Base-by-base conservation (phyloP, 2,797 vertebrate genomes). In the Pantherophis alleghaniensis region DNA sequence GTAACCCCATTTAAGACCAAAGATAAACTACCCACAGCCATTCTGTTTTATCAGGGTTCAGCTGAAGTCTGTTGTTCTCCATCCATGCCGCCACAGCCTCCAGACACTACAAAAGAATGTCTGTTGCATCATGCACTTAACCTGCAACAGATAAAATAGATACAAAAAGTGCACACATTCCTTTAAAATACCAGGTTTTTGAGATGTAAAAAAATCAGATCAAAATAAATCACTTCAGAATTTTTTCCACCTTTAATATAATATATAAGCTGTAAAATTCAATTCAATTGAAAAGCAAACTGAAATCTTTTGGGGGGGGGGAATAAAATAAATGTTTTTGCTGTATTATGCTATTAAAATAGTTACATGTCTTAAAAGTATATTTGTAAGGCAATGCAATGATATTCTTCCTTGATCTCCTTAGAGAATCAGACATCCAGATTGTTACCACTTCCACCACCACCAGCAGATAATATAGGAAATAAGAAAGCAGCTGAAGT, bases 361-460 rank as follows among this genome's bases (percentile, higher is more conserved):
- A 56, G 26, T 22, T 90, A 74, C 57, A 79, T 59, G 32, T 86
- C 11, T 16, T 60, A 22, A 32, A 24, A 59, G 7, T 24, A 6
- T 59, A 18, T 53, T 61, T 37, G 92, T 93, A 57, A 93, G 91
- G 88, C 87, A 92, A 55, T 96, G 91, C 90, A 96, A 96, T 94
- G 95, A 95, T 96, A 94, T 47, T 95, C 87, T 96, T 94, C 96
- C 94, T 97, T 96, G 86, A 32, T 69, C n/a, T 12, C 94, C 95
- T 61, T 96, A 99, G 99, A 99, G 96, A 99, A 98, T 97, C 99
- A 99, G 97, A 96, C 98, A 94, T 98, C 97, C 96, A 98, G 95
- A 79, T 66, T 91, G 51, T 86, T 94, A 28, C 51, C 69, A 66
- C 87, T 18, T 89, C 66, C 69, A 47, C 20, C 83, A 37, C 92